Evolutionary conservation across 2,888 invertebrate genomes (phyloP).

Genomic region (Drosophila mayaguana): DNA sequence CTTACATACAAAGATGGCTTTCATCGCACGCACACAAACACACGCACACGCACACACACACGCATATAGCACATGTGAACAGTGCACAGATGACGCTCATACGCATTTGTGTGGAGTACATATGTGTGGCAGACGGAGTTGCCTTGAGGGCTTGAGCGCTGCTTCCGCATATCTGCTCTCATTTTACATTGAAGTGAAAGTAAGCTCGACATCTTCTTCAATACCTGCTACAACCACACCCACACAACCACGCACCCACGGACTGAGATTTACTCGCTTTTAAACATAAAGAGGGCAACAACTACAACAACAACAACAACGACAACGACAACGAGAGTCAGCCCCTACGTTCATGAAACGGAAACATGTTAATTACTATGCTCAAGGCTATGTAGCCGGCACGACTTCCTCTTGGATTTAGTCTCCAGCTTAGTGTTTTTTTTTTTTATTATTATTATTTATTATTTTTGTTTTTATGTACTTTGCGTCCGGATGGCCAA

Average conservation of each 20-base stretch:
- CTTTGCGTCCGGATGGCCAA: constrained; percentile 22
- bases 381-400: constrained; percentile 79
- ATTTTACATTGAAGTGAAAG: constrained; percentile 71
- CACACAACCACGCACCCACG: not conserved
- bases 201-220: constrained; percentile 51
- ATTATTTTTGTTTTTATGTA: constrained; percentile 31
- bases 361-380: constrained; percentile 83
- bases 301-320: constrained; percentile 2
- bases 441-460: not conserved
- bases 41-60: not conserved
- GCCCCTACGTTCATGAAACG: constrained; percentile 67
- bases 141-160: constrained; percentile 44
- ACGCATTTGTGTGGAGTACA: not conserved
- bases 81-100: constrained; percentile 7
- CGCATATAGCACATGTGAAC: not conserved
- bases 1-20: constrained; percentile 74
- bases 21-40: constrained; percentile 34
- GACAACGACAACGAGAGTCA: constrained; percentile 1
- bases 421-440: constrained; percentile 2
- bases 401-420: constrained; percentile 63
- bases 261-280: constrained; percentile 42
- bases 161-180: constrained; percentile 70
- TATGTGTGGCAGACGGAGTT: constrained; percentile 27
- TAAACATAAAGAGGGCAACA: constrained; percentile 45
- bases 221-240: constrained; percentile 48